Percentiles rank a stretch among this genome's conserved stretches.
These are phyloP conservation scores for Heliconius sara DNA, from an alignment of 2,888 invertebrate genomes.

Conservation along the genomic window DNA sequence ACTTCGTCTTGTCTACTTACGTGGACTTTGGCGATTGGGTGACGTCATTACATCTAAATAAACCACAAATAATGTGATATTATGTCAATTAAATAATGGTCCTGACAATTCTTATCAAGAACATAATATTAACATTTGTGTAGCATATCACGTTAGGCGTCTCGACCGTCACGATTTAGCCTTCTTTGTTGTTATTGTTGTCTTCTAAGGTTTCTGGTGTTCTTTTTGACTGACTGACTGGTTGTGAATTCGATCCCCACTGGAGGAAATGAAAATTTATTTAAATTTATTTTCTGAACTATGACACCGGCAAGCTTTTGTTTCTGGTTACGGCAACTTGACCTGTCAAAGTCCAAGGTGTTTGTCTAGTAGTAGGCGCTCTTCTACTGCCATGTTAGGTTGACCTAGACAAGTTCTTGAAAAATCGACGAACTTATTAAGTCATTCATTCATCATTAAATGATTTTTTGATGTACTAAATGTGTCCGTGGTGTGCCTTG, in stretches of 20 bases:
- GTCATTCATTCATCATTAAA: too few species aligned
- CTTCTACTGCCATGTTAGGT: neutral
- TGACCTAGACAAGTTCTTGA: neutral
- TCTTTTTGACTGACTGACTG: too few species aligned
- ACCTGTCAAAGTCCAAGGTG: neutral
- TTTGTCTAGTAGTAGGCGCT: neutral
- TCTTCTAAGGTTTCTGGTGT: too few species aligned
- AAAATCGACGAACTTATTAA: neutral
- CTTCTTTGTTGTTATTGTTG: neutral
- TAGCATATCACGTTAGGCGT: neutral
- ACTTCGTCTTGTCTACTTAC: slow-evolving; percentile 35
- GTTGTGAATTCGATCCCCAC: too few species aligned
- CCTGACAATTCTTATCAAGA: neutral
- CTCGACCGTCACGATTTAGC: neutral
- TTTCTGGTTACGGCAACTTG: neutral
- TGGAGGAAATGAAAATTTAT: too few species aligned
- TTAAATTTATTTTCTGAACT: too few species aligned
- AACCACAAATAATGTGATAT: neutral
- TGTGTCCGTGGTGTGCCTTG: too few species aligned
- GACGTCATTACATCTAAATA: slow-evolving; percentile 22
- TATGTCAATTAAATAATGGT: neutral
- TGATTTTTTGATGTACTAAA: too few species aligned
- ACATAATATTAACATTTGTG: neutral
- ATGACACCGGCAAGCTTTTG: neutral
- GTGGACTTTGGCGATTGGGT: slow-evolving; percentile 33